These are phyloP conservation scores for Gobio occitaniae DNA, from an alignment of 2,797 vertebrate species.

Conservation along the genomic window DNA sequence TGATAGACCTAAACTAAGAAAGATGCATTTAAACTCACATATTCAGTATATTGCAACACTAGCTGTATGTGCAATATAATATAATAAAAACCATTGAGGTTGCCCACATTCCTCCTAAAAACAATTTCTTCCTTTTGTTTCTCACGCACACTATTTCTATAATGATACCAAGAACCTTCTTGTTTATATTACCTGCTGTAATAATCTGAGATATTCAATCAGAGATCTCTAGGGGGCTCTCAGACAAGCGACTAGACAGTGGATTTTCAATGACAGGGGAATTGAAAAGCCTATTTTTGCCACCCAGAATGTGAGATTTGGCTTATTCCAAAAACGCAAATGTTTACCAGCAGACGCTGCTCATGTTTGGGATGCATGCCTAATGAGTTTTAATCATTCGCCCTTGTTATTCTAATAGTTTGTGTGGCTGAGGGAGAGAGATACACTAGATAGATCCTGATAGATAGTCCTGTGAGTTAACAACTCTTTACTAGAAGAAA, in stretches of 20 bases:
- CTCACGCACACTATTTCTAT: conserved; percentile 18
- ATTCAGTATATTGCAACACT: neutral
- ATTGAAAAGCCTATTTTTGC: conserved; percentile 8
- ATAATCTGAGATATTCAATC: conserved; percentile 39
- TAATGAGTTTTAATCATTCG: conserved; percentile 33
- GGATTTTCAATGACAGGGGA: conserved; percentile 38
- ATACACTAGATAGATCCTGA: neutral
- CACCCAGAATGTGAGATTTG: conserved; percentile 40
- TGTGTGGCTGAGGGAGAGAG: conserved; percentile 13
- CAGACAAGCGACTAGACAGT: conserved; percentile 27
- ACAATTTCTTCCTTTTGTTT: neutral
- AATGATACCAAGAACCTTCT: conserved; percentile 10
- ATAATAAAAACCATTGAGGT: neutral
- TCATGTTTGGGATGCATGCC: neutral
- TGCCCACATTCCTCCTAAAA: neutral
- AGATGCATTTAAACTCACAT: neutral
- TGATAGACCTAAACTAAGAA: neutral
- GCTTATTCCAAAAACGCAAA: conserved; percentile 27
- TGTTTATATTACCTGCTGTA: conserved; percentile 41
- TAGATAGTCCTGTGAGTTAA: neutral
- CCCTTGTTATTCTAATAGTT: conserved; percentile 31
- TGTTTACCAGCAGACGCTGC: conserved; percentile 28
- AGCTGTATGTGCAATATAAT: neutral
- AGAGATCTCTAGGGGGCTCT: conserved; percentile 18
- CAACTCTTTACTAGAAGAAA: neutral